phyloP scores from a whole-genome alignment of 1,140 invertebrate genomes.

The Meloidogyne exigua region DNA sequence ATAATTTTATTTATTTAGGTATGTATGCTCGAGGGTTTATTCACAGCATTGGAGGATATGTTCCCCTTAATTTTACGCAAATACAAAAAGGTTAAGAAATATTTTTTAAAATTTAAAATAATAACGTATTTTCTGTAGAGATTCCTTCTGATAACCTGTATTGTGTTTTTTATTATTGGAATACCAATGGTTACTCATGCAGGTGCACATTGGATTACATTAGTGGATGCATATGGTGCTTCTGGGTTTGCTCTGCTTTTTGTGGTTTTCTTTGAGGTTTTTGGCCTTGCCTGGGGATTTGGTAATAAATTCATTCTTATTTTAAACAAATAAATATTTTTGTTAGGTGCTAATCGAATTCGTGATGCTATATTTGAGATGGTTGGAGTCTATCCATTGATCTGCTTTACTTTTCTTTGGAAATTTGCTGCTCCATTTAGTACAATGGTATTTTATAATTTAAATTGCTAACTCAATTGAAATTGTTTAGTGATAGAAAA shows the following conservation, averaged over 20 bases:
- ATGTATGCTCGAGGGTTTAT: conserved; percentile 62
- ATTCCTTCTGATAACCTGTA: conserved; percentile 50
- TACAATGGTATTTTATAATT: conserved; percentile 71
- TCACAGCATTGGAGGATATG: conserved; percentile 61
- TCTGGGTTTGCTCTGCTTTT: conserved; percentile 87
- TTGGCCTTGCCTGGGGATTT: conserved; percentile 95
- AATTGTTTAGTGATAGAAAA: too few species aligned
- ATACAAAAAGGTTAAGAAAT: conserved; percentile 52
- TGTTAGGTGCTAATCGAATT: conserved; percentile 79
- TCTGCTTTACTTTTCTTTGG: conserved; percentile 90
- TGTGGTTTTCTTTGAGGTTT: conserved; percentile 92
- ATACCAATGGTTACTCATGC: conserved; percentile 66
- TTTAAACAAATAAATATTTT: conserved; percentile 14
- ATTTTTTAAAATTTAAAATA: neutral
- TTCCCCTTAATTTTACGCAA: conserved; percentile 59
- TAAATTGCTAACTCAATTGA: too few species aligned
- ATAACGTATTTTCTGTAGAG: conserved; percentile 10
- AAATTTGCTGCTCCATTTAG: conserved; percentile 79
- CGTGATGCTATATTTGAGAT: conserved; percentile 96
- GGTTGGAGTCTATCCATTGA: conserved; percentile 91
- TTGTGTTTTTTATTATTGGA: conserved; percentile 59
- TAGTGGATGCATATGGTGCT: conserved; percentile 84
- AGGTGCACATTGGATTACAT: conserved; percentile 91
- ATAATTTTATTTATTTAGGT: conserved; percentile 43
- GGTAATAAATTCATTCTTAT: conserved; percentile 67